A percentile compares a stretch with the other conserved stretches of the same genome.
Evolutionary conservation across 2,888 invertebrate species (phyloP).

Genomic region (Cheilosia scutellata): DNA sequence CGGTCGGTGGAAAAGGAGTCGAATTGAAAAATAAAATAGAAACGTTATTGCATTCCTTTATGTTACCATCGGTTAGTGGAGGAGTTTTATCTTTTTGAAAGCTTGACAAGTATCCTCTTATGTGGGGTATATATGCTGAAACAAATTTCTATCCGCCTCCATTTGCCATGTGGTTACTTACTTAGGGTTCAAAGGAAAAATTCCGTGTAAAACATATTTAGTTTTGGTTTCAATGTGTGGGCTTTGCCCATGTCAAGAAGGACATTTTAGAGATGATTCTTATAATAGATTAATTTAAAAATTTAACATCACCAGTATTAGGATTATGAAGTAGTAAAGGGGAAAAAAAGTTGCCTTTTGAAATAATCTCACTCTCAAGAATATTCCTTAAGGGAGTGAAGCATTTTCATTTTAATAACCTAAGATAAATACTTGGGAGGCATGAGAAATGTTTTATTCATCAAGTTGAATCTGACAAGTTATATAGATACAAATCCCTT

Average conservation of each 20-base stretch:
- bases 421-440: no score
- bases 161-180: conserved; percentile 12
- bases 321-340: no score
- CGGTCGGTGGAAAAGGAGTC: background rate
- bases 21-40: conserved; percentile 4
- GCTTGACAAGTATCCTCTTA: conserved; percentile 17
- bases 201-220: conserved; percentile 22
- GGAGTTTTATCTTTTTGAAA: background rate
- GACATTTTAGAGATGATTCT: no score
- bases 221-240: conserved; percentile 8
- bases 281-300: no score
- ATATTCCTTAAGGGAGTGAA: no score
- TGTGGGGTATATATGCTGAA: background rate
- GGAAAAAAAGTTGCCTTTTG: no score
- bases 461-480: no score
- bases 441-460: no score
- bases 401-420: no score
- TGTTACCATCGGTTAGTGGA: conserved; percentile 15
- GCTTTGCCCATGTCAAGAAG: background rate
- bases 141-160: background rate
- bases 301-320: no score
- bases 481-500: no score
- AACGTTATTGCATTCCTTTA: conserved; percentile 49
- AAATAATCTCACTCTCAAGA: no score
- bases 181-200: conserved; percentile 25